Base-by-base conservation (phyloP, 2,797 vertebrate genomes). In the Galago senegalensis region DNA sequence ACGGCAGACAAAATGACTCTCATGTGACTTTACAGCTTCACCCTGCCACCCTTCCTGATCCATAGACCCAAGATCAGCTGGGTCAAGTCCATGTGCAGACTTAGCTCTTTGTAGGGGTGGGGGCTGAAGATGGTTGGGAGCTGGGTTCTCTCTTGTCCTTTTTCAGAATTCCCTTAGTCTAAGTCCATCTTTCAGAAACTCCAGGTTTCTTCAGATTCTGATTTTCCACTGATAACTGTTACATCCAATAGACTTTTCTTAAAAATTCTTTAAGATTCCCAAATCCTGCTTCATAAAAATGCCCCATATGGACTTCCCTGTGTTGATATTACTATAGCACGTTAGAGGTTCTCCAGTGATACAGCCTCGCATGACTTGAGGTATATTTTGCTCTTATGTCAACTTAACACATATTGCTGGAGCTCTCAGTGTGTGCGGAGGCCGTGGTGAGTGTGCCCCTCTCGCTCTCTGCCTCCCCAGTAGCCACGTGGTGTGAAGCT, bases 321-420 rank as follows among this genome's bases (percentile, higher is more conserved):
- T 25, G 27, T 80, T 0, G 4, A 21, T 31, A 8, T 43, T 17
- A n/a, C 23, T 31, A 4, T 43, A 37, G 10, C 4, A 43, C 29
- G 1, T 43, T 37, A 31, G n/a, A 10, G 61, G 31, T 23, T 3
- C 17, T 96, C 67, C 46, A 9, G n/a, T 0, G 0, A 11, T 14
- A 2, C 3, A 5, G 14, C 11, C 56, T 43, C 34, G 29, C 25
- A 27, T 84, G 27, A 37, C 43, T 37, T 14, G 2, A 58, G 40
- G 46, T 58, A 49, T 37, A 73, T 46, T 95, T 95, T 85, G 53
- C 25, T 93, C 61, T 69, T 75, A 56, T 83, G 93, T 93, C 91
- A 89, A 63, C 58, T 13, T 65, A 49, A 25, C 34, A 72, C 43
- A 63, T 43, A 75, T 3, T 16, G 34, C 73, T 43, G 0, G 8